Conservation (phyloP, 2,113 vertebrate genomes). For the Passer domesticus region DNA sequence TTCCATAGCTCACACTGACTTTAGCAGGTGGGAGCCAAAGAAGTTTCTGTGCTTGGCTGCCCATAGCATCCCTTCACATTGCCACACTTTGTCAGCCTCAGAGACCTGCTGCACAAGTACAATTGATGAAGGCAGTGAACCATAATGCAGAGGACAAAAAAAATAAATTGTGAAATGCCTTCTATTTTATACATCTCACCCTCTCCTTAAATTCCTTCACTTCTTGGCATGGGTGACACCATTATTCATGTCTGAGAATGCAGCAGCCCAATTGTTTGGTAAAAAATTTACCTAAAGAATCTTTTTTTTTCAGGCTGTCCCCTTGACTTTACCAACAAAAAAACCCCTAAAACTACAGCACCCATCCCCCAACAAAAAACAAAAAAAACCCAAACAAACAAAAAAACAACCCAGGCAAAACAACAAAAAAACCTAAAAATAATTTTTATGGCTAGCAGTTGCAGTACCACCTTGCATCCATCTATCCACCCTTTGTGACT, state of each 20-base stretch:
- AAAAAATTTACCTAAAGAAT: not conserved
- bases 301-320: not conserved
- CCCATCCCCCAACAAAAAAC: fast-evolving
- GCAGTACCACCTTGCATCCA: not conserved
- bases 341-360: not conserved
- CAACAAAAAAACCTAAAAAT: not conserved
- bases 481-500: not conserved
- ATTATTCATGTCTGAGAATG: not conserved
- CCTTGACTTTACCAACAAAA: not conserved
- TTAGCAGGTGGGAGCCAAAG: not conserved
- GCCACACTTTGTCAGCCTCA: not conserved
- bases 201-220: not conserved
- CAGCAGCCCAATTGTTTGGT: not conserved
- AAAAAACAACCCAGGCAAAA: not conserved
- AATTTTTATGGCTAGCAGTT: not conserved
- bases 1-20: not conserved
- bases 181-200: not conserved
- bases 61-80: not conserved
- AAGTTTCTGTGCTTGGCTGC: not conserved
- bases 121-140: not conserved
- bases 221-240: not conserved
- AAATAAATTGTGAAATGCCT: not conserved
- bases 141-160: not conserved
- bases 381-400: no score
- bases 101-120: not conserved